A percentile compares a stretch with the other conserved stretches of the same genome.
phyloP scores from a whole-genome alignment of 2,888 invertebrate species.

The Tetrapedia diversipes region DNA sequence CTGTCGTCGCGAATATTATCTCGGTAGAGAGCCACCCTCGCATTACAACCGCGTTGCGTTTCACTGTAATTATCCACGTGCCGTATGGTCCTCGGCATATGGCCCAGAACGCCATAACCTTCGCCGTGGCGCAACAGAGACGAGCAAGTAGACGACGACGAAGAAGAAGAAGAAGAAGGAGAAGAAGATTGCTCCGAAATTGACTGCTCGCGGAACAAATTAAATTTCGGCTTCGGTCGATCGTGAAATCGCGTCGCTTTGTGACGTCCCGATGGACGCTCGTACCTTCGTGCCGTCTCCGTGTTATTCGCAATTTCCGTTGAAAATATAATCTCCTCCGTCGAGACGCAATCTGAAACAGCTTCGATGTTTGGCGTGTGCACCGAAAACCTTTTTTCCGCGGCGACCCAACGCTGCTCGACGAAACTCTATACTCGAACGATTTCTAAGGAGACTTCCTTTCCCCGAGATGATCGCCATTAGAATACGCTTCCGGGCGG shows the following conservation, averaged over 20 bases:
- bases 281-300: not conserved
- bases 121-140: not conserved
- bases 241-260: conserved; percentile 55
- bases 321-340: conserved; percentile 11
- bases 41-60: conserved; percentile 46
- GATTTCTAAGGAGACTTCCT: not conserved
- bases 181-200: conserved; percentile 42
- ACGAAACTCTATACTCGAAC: conserved; percentile 17
- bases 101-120: conserved; percentile 49
- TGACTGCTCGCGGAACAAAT: conserved; percentile 56
- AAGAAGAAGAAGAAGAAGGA: not conserved
- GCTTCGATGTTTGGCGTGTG: too few relatives aligned
- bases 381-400: not conserved
- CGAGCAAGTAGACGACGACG: not conserved
- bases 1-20: conserved; percentile 59
- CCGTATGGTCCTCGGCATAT: conserved; percentile 60
- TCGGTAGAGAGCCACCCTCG: conserved; percentile 41
- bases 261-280: conserved; percentile 18
- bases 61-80: conserved; percentile 64
- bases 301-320: conserved; percentile 24
- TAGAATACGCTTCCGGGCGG: conserved; percentile 36
- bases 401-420: not conserved
- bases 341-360: conserved; percentile 8
- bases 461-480: not conserved
- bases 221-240: conserved; percentile 53